These are phyloP conservation scores for Philaenus spumarius DNA, from an alignment of 1,140 invertebrate genomes.

Conservation along the genomic window DNA sequence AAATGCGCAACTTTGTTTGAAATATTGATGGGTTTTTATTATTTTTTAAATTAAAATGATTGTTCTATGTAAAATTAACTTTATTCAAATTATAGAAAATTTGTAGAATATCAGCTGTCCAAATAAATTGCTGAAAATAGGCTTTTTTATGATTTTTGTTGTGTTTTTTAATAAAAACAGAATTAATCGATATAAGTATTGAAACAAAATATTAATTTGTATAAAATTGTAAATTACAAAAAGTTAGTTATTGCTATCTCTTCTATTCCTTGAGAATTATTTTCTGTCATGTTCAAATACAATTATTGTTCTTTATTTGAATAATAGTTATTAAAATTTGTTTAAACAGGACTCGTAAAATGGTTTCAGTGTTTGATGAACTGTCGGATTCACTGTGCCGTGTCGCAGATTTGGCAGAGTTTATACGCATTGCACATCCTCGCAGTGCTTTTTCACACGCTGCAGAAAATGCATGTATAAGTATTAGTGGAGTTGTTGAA, in stretches of 20 bases:
- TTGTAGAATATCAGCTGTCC: too few relatives aligned
- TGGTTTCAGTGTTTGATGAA: constrained; percentile 88
- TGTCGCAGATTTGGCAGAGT: constrained; percentile 94
- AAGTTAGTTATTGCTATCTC: background rate
- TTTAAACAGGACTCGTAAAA: constrained; percentile 53
- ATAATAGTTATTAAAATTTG: background rate
- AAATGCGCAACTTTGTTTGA: too few relatives aligned
- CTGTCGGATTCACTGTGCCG: constrained; percentile 87
- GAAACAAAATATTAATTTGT: background rate
- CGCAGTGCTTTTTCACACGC: constrained; percentile 60
- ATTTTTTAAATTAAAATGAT: too few relatives aligned
- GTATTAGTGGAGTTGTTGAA: constrained; percentile 85
- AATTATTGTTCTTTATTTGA: background rate
- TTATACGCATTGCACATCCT: constrained; percentile 87
- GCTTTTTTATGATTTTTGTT: too few relatives aligned
- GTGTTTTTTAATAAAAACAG: too few relatives aligned
- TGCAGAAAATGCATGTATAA: constrained; percentile 80
- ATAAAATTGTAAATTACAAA: background rate
- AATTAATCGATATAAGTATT: too few relatives aligned
- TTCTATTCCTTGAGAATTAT: background rate
- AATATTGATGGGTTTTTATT: too few relatives aligned
- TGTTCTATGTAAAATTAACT: too few relatives aligned
- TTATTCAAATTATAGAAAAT: too few relatives aligned
- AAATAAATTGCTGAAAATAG: too few relatives aligned
- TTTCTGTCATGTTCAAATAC: background rate